These are phyloP conservation scores for Andrena chrysosceles DNA, from an alignment of 2,888 invertebrate species.

Conservation along the genomic window DNA sequence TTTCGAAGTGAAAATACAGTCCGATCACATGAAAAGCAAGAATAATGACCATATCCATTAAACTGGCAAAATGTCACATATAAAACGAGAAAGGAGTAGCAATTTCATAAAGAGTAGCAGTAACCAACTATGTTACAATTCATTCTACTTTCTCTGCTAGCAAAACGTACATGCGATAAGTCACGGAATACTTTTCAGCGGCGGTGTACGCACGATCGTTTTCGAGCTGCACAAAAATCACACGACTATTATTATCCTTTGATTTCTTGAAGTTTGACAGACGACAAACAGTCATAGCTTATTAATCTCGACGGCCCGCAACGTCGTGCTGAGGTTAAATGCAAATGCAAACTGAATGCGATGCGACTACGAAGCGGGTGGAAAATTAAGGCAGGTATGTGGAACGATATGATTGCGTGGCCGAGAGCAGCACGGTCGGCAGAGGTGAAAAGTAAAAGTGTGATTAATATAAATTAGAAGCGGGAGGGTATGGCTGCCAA, in stretches of 20 bases:
- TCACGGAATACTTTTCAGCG: no score
- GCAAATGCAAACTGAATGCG: background rate
- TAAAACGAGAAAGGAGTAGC: no score
- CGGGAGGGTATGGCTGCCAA: background rate
- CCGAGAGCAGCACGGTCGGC: background rate
- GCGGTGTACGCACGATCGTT: no score
- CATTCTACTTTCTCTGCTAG: no score
- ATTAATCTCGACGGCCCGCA: background rate
- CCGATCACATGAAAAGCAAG: no score
- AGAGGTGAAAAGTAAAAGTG: constrained; percentile 28
- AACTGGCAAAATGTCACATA: no score
- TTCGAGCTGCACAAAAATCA: background rate
- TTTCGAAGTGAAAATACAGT: no score
- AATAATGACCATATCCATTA: no score
- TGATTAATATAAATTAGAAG: constrained; percentile 1
- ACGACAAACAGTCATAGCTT: background rate
- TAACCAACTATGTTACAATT: no score
- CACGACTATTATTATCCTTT: background rate
- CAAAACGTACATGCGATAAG: no score
- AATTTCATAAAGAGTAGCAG: no score
- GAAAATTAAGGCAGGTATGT: constrained; percentile 24
- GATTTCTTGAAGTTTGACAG: background rate
- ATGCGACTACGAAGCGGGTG: background rate
- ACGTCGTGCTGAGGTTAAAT: background rate
- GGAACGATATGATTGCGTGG: background rate